phyloP scores from a whole-genome alignment of 2,113 vertebrate genomes.

The Dasyornis broadbenti region DNA sequence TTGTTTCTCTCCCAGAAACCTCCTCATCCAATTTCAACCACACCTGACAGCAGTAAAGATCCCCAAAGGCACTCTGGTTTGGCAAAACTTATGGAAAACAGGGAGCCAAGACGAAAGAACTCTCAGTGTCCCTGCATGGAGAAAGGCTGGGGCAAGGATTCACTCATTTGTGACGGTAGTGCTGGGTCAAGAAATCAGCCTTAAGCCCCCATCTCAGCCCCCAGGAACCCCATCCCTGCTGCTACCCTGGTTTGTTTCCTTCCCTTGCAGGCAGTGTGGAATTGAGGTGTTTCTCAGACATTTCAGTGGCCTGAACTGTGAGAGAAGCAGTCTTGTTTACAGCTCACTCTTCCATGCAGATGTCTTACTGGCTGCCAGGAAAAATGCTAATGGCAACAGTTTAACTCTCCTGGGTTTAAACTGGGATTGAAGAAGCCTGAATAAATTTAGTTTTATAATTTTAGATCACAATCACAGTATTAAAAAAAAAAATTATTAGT shows the following conservation, averaged over 20 bases:
- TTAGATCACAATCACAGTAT: neutral
- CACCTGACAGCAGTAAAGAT: neutral
- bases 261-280: neutral
- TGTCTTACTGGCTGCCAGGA: neutral
- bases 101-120: neutral
- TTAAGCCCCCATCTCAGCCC: neutral
- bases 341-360: neutral
- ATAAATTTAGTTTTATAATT: neutral
- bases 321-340: neutral
- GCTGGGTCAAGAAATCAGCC: neutral
- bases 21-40: neutral
- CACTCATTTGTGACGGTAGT: neutral
- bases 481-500: neutral
- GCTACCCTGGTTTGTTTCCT: neutral
- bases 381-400: neutral
- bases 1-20: neutral
- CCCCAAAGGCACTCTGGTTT: neutral
- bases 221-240: neutral
- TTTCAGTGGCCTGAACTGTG: neutral
- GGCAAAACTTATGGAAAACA: neutral
- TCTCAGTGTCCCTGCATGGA: neutral
- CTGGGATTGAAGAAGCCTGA: neutral
- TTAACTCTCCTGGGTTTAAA: neutral
- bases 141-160: neutral
- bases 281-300: neutral